Evolutionary conservation across 2,888 invertebrate species (phyloP), one percentile per base, ranked within the genome.

Genomic region (Ectemnius cavifrons): DNA sequence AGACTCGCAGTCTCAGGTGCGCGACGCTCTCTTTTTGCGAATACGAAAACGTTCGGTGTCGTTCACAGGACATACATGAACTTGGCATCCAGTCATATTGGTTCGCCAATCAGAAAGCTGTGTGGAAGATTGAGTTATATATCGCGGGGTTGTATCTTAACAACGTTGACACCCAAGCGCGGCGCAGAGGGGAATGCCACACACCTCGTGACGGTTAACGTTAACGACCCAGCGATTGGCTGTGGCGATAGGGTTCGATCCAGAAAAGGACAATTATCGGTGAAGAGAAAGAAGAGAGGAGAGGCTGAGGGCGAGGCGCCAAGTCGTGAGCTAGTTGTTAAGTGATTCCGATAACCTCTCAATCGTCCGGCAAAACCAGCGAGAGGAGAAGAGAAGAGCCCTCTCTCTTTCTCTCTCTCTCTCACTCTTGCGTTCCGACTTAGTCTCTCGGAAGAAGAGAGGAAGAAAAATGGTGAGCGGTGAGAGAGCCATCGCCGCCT

Each of bases 301-400:
- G 61, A 67, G 63, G 65, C 70, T 61, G 77, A 78, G 75, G 79
- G 81, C 80, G 81, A 87, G 88, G 88, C 87, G 88, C 86, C 86
- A 85, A 86, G 83, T 90, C 89, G 89, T 90, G 90, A 89, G 88
- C 78, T 84, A 82, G 86, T 88, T 87, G 87, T 88, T 89, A 89
- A 89, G 87, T 87, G 89, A 89, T 88, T 87, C 86, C 86, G 89
- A 90, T 90, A 89, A 90, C 88, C 90, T 88, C 86, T 89, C 87
- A 89, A 89, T 90, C 89, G 89, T 83, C 83, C 82, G 76, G 84
- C 82, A 80, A 85, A 84, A 82, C 68, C 80, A 77, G 20, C 46
- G 37, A 57, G 37, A 20, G 47, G 16, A 28, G 37, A 23, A 79
- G 73, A 65, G 79, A 79, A 80, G 80, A 77, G 67, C 57, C 69